Base-by-base conservation (phyloP, 1,140 invertebrate species). In the Schmidtea mediterranea region DNA sequence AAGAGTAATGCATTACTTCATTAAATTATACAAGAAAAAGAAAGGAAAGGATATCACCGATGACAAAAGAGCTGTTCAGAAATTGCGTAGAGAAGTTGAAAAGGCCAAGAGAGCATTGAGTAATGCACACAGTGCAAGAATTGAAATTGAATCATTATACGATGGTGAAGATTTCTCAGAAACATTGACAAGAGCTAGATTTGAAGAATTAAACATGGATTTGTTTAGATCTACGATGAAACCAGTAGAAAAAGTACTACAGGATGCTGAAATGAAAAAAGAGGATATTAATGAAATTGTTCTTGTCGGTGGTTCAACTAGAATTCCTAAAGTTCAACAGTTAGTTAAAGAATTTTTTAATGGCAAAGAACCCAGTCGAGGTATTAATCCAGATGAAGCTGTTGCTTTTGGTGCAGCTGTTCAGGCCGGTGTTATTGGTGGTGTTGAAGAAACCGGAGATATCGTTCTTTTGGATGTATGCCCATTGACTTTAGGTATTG, bases 141-240 rank as follows among this genome's bases (percentile, higher is more conserved):
- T 98, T 62, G 90, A 98, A 73, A 94, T 98, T 62, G 92, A 98
- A 71, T 90, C 84, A 13, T 81, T 98, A 74, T 94, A 82, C 58
- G 89, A 98, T 61, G 87, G 89, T 57, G 86, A 94, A 60, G 90
- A 98, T 61, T 98, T 98, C 75, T 87, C 81, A n/a, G 90, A 97
- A 69, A 89, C 84, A 10, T 71, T 98, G 41, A 97, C 92, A 50
- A 74, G 92, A 59, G 90, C 92, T 57, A 95, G 94, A 70, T 98
- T 98, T 63, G 92, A 98, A 65, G 92, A 98, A 67, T 69, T 98
- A 59, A 97, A 97, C 73, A 87, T 94, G 80, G 87, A 97, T 66
- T 72, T 97, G 32, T 97, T 97, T 80, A 74, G 82, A 58, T 86
- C 82, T 21, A 98, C 92, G 2, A 73, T 98, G 69, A 94, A 95